Evolutionary conservation across 2,113 vertebrate species (phyloP).

Genomic region (Tragelaphus scriptus): DNA sequence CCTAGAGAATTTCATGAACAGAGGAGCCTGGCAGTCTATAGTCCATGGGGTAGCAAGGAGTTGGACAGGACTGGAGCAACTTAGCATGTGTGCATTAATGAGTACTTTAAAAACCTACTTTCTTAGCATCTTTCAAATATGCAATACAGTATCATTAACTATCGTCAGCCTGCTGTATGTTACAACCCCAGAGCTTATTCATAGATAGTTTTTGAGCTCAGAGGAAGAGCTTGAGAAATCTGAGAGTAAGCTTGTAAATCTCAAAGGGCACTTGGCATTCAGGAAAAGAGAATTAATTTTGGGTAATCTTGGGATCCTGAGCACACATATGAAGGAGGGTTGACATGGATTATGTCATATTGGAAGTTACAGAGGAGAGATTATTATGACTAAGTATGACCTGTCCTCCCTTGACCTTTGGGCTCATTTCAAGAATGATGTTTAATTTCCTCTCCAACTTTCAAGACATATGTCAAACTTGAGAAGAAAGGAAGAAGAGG

Average conservation of each 20-base stretch:
- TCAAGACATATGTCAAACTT: background rate
- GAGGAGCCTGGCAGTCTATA: background rate
- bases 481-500: background rate
- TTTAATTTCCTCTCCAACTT: background rate
- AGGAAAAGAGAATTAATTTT: background rate
- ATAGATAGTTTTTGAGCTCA: background rate
- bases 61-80: background rate
- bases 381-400: background rate
- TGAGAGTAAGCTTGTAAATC: background rate
- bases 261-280: background rate
- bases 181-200: background rate
- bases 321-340: background rate
- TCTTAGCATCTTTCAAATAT: background rate
- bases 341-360: background rate
- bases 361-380: background rate
- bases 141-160: background rate
- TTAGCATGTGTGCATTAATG: background rate
- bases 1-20: background rate
- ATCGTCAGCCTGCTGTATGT: background rate
- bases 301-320: background rate
- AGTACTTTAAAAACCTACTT: background rate
- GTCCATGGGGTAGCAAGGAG: background rate
- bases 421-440: background rate
- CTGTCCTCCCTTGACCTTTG: background rate
- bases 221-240: background rate